A percentile compares a stretch with the other conserved stretches of the same genome.
phyloP scores from a whole-genome alignment of 2,888 invertebrate genomes.

The Tribolium freemani region DNA sequence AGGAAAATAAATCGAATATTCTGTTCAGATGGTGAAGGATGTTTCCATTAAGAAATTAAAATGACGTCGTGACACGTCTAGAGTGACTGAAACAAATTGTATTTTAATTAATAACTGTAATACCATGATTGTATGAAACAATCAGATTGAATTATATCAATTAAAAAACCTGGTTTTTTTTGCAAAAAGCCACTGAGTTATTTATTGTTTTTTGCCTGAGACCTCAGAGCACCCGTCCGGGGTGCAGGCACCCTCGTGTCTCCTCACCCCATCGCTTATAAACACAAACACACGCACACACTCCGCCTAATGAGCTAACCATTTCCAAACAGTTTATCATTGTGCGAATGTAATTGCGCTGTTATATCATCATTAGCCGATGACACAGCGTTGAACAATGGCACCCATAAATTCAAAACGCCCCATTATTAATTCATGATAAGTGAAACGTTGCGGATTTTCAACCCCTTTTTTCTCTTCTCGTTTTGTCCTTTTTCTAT shows the following conservation, averaged over 20 bases:
- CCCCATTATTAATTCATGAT: conserved; percentile 38
- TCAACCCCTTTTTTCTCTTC: neutral
- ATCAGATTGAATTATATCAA: neutral
- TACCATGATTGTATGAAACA: neutral
- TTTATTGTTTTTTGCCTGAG: too few relatives aligned
- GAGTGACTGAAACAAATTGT: conserved; percentile 18
- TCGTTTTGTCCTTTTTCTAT: neutral
- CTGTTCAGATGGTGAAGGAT: conserved; percentile 21
- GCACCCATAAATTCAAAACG: conserved; percentile 36
- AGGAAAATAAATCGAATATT: conserved; percentile 22
- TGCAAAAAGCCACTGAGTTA: too few relatives aligned
- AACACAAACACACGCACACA: conserved; percentile 52
- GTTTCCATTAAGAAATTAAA: conserved; percentile 27
- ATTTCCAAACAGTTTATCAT: conserved; percentile 63
- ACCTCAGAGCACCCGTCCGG: neutral
- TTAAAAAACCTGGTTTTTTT: too few relatives aligned
- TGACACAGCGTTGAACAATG: conserved; percentile 51
- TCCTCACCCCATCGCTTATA: conserved; percentile 44
- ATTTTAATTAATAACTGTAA: conserved; percentile 16
- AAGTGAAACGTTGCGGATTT: conserved; percentile 12
- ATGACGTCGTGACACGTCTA: conserved; percentile 16
- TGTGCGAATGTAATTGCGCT: conserved; percentile 60
- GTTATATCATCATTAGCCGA: conserved; percentile 61
- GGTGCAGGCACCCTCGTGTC: conserved; percentile 33
- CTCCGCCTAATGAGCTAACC: conserved; percentile 60